Base-by-base conservation (phyloP, 2,113 vertebrate species). In the Gavia stellata region DNA sequence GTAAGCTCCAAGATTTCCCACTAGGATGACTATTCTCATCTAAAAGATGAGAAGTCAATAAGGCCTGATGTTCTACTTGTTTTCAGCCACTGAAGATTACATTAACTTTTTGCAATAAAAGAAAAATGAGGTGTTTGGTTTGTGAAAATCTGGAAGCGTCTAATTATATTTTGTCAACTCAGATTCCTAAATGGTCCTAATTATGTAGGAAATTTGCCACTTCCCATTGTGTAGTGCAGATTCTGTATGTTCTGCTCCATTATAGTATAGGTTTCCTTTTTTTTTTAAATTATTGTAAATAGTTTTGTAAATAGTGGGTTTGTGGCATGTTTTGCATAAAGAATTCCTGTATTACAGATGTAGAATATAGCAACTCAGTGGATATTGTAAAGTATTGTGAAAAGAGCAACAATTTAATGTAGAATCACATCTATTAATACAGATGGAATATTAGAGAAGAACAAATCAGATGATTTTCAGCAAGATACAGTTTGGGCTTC, bases 31-130 rank as follows among this genome's bases (percentile, higher is more conserved):
- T 34, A 10, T 16, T 47, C 12, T 81, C 4, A 16, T 68, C 9
- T 55, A 6, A 84, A 78, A 63, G 29, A 34, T 36, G 42, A 53
- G 26, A 44, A 49, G 4, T 38, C 42, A 80, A 21, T 5, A 50
- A 70, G 18, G 40, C 7, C 11, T 59, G 24, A 15, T 47, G 12
- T 55, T 82, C 31, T 31, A 0, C 10, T 45, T 34, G 7, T 75
- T 88, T 77, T 31, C 28, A 86, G 42, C 36, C 38, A 16, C 17
- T 75, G 58, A 50, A 52, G 16, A 29, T 66, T 50, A 11, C 2
- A 9, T 36, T 81, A 6, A 6, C 7, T 58, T 53, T 47, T 1
- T 62, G 9, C 0, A 0, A 47, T 3, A 31, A 50, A 62, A 58
- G 8, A 20, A 80, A 65, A 87, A 52, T 1, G 6, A 63, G 10